phyloP scores from a whole-genome alignment of 2,797 vertebrate species.

The Phalanger gymnotis region DNA sequence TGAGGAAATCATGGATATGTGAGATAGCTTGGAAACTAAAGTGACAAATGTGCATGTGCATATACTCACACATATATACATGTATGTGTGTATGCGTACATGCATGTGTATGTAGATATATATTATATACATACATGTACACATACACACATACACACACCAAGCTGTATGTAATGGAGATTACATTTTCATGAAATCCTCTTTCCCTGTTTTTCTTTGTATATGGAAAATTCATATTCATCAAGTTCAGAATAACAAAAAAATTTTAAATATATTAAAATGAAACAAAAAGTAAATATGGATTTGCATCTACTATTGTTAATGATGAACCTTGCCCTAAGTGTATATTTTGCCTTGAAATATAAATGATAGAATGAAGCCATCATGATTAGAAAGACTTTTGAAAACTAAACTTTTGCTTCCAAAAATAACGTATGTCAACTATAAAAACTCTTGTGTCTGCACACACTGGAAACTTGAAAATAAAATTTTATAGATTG shows the following conservation, averaged over 20 bases:
- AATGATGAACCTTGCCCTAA: background rate
- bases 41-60: background rate
- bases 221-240: no score
- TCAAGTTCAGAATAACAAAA: background rate
- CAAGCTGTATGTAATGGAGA: no score
- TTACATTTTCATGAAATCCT: no score
- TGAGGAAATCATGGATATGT: background rate
- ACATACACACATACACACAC: background rate
- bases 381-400: background rate
- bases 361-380: background rate
- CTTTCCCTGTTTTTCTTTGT: background rate
- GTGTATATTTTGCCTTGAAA: background rate
- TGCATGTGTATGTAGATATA: accelerated
- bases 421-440: background rate
- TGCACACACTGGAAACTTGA: background rate
- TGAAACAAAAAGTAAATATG: background rate
- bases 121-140: background rate
- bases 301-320: background rate
- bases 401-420: background rate
- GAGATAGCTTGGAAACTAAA: background rate
- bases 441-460: background rate
- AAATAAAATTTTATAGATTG: background rate
- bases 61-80: no score
- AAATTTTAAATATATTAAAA: background rate
- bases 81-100: no score